Percentiles rank a stretch among this genome's conserved stretches.
These are phyloP conservation scores for Glaucomys volans DNA, from an alignment of 2,113 vertebrate genomes.

Conservation along the genomic window DNA sequence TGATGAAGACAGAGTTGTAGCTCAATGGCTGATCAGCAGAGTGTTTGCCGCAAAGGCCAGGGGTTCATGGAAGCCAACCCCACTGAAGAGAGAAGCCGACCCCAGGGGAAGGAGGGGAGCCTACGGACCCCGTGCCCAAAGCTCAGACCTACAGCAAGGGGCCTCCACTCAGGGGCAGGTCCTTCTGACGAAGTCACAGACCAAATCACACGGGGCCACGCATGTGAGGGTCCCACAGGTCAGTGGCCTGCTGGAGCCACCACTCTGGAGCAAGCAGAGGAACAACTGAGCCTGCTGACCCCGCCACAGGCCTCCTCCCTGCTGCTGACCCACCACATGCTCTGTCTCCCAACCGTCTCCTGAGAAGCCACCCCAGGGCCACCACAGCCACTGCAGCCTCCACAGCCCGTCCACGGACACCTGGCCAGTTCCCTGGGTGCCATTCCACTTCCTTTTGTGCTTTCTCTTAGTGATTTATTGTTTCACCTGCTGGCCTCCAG, in stretches of 20 bases:
- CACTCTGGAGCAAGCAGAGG: not conserved
- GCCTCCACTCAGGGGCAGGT: accelerated
- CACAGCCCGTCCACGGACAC: not conserved
- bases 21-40: too few species aligned
- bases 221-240: not conserved
- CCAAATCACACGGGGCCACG: accelerated
- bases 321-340: too few species aligned
- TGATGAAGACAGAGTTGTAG: not conserved
- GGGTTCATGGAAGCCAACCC: not conserved
- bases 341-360: not conserved
- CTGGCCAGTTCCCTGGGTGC: not conserved
- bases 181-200: accelerated
- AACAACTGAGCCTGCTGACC: accelerated
- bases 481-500: not conserved
- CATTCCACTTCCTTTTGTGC: too few species aligned
- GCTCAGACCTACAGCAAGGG: not conserved
- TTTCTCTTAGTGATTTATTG: not conserved
- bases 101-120: too few species aligned
- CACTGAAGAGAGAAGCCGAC: not conserved
- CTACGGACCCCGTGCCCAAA: too few species aligned
- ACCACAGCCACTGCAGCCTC: not conserved
- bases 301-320: too few species aligned
- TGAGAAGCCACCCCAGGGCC: not conserved
- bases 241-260: not conserved
- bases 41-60: not conserved